A percentile compares a stretch with the other conserved stretches of the same genome.
phyloP scores from a whole-genome alignment of 1,140 invertebrate species.

The Sycophaga agraensis region DNA sequence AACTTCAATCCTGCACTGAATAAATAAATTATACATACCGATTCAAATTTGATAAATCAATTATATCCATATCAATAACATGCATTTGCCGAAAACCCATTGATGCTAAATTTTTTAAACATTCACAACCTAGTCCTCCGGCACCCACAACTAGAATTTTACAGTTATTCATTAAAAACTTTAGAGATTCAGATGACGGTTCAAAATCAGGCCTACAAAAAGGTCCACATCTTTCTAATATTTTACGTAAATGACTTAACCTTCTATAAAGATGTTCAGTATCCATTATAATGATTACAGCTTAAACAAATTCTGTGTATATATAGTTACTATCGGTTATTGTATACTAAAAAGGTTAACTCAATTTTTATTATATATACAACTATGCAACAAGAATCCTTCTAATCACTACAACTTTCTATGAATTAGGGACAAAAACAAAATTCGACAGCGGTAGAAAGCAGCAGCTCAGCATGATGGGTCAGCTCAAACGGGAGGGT shows the following conservation, averaged over 20 bases:
- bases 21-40: slow-evolving; percentile 53
- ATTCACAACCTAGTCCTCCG: slow-evolving; percentile 95
- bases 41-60: slow-evolving; percentile 97
- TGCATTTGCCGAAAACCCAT: slow-evolving; percentile 93
- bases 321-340: too few species aligned
- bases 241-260: slow-evolving; percentile 83
- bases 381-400: too few species aligned
- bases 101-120: slow-evolving; percentile 91
- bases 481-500: too few species aligned
- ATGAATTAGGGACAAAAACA: too few species aligned
- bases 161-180: slow-evolving; percentile 81
- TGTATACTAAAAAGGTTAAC: too few species aligned
- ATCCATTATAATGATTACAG: too few species aligned
- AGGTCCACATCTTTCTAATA: slow-evolving; percentile 88
- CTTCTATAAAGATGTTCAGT: slow-evolving; percentile 54
- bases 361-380: too few species aligned
- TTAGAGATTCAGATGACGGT: slow-evolving; percentile 79
- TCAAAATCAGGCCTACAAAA: slow-evolving; percentile 92
- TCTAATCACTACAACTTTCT: too few species aligned
- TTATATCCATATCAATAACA: slow-evolving; percentile 98
- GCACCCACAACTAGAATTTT: slow-evolving; percentile 90
- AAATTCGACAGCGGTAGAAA: too few species aligned
- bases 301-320: too few species aligned
- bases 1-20: too few species aligned
- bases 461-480: too few species aligned